Base-by-base conservation (phyloP, 2,888 invertebrate genomes). In the Acronicta alni region DNA sequence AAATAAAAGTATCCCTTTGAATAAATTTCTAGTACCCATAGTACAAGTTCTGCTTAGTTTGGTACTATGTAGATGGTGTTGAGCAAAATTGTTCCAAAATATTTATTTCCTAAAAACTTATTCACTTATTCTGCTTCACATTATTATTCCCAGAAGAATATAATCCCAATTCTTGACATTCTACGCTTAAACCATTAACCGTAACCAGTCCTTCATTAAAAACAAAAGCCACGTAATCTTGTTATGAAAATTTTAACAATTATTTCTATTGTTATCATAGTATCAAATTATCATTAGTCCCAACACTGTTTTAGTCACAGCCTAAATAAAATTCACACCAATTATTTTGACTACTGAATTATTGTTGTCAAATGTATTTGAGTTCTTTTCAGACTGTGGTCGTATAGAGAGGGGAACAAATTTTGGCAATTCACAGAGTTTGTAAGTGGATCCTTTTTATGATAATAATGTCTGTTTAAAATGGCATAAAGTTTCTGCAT, bases 401-500 rank as follows among this genome's bases (percentile, higher is more conserved):
- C 35, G 23, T 35, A 46, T 55, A 58, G 41, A 42, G 26, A 52
- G 56, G 51, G 46, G 55, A 56, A 63, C 69, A 75, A 83, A 77
- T 79, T 81, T 65, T 45, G 62, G 74, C 73, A 68, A 81, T 80
- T 79, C 75, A 16, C 62, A 18, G 79, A 81, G 73, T 84, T 83
- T 77, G 67, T 75, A 80, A 77, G 72, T 63, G 73, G 76, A 77
- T 72, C 71, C 66, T 68, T 79, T 81, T 79, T 75, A 77, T 75
- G 72, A 72, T 70, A 72, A 80, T 82, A 81, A 82, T 80, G 80
- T 61, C 79, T 66, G 79, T 73, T 76, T 76, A 79, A 79, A 79
- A 79, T 67, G 75, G 76, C 73, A 80, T 79, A 82, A 85, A 85
- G 78, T 83, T 84, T 82, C 71, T 72, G 71, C 83, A 80, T 79